These are phyloP conservation scores for Macquaria australasica DNA, from an alignment of 2,113 vertebrate species.

Conservation along the genomic window DNA sequence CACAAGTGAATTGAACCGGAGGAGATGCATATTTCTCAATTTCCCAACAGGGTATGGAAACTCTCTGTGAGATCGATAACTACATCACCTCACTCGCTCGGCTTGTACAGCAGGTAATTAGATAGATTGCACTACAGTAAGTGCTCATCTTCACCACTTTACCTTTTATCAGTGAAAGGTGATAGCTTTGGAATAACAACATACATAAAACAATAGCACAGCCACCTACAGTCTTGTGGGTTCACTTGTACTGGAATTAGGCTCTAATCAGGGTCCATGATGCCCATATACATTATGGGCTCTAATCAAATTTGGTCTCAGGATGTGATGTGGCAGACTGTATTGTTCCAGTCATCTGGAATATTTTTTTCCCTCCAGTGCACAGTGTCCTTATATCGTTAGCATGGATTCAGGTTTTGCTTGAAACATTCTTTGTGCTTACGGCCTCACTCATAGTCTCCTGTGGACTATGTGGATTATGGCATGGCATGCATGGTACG, in stretches of 20 bases:
- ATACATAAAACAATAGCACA: constrained; percentile 13
- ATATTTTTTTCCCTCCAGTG: constrained; percentile 22
- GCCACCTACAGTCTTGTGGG: constrained; percentile 8
- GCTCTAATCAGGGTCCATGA: not conserved
- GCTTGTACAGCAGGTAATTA: constrained; percentile 44
- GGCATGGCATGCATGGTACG: not conserved
- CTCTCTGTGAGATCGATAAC: constrained; percentile 28
- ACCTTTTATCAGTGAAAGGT: constrained; percentile 49
- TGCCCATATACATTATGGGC: constrained; percentile 31
- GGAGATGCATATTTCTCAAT: constrained; percentile 31
- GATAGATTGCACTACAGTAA: constrained; percentile 44
- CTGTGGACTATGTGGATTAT: not conserved
- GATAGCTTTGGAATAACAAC: constrained; percentile 43
- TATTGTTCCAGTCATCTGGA: constrained; percentile 34
- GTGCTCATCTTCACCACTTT: constrained; percentile 33
- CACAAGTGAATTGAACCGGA: not conserved
- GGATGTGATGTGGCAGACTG: constrained; percentile 43
- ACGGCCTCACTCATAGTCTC: constrained; percentile 7
- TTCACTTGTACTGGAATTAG: constrained; percentile 11
- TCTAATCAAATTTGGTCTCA: constrained; percentile 50
- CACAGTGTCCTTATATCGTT: constrained; percentile 12
- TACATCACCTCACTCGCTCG: constrained; percentile 19
- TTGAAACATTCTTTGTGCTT: constrained; percentile 29
- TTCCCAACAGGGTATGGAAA: constrained; percentile 40
- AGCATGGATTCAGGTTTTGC: constrained; percentile 40